Base-by-base conservation (phyloP, 2,888 invertebrate genomes). In the Cerastis leucographa region DNA sequence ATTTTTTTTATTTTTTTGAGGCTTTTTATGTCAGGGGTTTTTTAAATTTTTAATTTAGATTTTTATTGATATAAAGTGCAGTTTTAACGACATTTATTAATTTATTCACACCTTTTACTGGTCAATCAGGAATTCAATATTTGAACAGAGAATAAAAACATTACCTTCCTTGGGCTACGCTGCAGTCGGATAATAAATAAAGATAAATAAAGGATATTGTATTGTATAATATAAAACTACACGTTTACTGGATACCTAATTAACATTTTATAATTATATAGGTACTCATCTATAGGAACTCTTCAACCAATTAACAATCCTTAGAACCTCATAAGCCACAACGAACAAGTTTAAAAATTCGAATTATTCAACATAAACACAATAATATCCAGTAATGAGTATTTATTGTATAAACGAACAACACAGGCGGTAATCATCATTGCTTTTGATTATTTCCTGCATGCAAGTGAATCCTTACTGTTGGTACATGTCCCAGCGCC, bases 361-460 rank as follows among this genome's bases (percentile, higher is more conserved):
- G 68, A 82, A 76, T 64, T 71, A 82, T 86, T 80, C 44, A 73
- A 54, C 72, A 86, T 80, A 71, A 79, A 73, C 67, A 71, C 76
- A 71, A 78, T 71, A 71, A 83, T 76, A 46, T 56, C 61, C 64
- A 59, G 44, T 74, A 81, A 84, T 79, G 66, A 82, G 61, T 74
- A 14, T 83, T 77, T 86, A 84, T 49, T 59, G 72, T 71, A 54
- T 40, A 69, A 70, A 79, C 75, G 61, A 66, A 73, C 64, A 74
- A 67, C 64, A 64, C 74, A 44, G 56, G 42, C 29, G 11, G 79
- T 61, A 76, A 86, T 81, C 83, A 71, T 85, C 77, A 80, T 77
- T 83, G 82, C 71, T 80, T 84, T 83, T 77, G 85, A 88, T 86
- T 81, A 83, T 87, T 87, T 88, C 88, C 88, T 87, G 79, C 64